These are phyloP conservation scores for Leptopilina syphax DNA, from an alignment of 2,888 invertebrate genomes.

Conservation along the genomic window DNA sequence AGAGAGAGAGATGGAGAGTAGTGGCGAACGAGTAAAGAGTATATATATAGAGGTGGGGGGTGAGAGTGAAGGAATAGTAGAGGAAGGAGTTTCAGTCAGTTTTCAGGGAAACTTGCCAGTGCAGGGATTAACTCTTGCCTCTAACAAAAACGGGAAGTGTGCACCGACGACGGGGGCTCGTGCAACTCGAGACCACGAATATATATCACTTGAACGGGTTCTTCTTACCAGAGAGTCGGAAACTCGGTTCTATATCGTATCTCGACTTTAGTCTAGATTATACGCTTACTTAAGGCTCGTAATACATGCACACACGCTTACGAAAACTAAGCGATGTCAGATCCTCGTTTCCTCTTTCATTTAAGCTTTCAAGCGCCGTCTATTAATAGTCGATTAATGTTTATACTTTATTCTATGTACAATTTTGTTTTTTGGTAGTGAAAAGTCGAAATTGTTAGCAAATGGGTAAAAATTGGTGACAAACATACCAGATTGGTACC, in stretches of 20 bases:
- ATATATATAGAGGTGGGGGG: conserved; percentile 7
- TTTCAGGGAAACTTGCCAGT: conserved; percentile 65
- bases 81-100: conserved; percentile 61
- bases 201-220: conserved; percentile 47
- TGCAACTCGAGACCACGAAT: conserved; percentile 43
- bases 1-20: conserved; percentile 17
- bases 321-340: conserved; percentile 26
- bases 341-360: conserved; percentile 11
- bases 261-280: conserved; percentile 47
- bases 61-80: conserved; percentile 35
- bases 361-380: background rate
- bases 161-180: conserved; percentile 49
- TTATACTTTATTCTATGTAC: background rate
- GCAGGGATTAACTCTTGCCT: conserved; percentile 69
- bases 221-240: conserved; percentile 36
- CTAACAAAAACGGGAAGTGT: conserved; percentile 67
- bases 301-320: conserved; percentile 19
- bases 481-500: too few species aligned
- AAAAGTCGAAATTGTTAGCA: too few species aligned
- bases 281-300: conserved; percentile 50
- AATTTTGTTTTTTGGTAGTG: too few species aligned
- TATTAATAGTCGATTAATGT: background rate
- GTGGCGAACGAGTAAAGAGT: conserved; percentile 27
- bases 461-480: too few species aligned
- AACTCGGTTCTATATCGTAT: conserved; percentile 35